phyloP scores from a whole-genome alignment of 2,797 vertebrate species.

The Smutsia temminckii region DNA sequence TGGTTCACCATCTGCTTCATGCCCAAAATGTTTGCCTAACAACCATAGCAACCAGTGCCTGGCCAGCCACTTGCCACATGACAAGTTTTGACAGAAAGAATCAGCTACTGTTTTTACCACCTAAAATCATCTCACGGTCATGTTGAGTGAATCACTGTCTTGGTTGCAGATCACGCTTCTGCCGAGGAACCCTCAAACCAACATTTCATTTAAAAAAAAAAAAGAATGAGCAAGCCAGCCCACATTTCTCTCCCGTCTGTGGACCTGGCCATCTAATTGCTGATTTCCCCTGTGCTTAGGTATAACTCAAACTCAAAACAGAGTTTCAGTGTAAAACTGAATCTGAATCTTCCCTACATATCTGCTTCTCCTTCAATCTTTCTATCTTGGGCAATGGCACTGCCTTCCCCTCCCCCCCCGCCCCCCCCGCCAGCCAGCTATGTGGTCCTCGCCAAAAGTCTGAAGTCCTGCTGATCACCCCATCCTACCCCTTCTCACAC shows the following conservation, averaged over 20 bases:
- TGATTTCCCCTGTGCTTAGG: rapidly evolving
- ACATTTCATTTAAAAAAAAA: too few species aligned
- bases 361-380: rapidly evolving
- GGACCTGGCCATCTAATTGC: background rate
- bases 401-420: rapidly evolving
- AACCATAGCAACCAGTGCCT: rapidly evolving
- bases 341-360: too few species aligned
- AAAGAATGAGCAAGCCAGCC: rapidly evolving
- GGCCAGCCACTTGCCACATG: background rate
- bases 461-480: rapidly evolving
- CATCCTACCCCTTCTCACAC: rapidly evolving
- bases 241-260: background rate
- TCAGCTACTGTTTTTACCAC: rapidly evolving
- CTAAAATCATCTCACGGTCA: rapidly evolving
- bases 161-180: background rate
- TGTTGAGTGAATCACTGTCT: rapidly evolving
- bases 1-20: background rate
- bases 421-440: rapidly evolving
- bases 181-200: background rate
- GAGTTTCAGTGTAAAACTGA: rapidly evolving
- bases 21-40: background rate
- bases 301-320: background rate
- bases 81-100: background rate
- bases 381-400: rapidly evolving
- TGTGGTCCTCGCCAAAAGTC: rapidly evolving